Evolutionary conservation across 2,113 vertebrate genomes (phyloP), one percentile per base, ranked within the genome.

Genomic region (Cyanoliseus patagonus): DNA sequence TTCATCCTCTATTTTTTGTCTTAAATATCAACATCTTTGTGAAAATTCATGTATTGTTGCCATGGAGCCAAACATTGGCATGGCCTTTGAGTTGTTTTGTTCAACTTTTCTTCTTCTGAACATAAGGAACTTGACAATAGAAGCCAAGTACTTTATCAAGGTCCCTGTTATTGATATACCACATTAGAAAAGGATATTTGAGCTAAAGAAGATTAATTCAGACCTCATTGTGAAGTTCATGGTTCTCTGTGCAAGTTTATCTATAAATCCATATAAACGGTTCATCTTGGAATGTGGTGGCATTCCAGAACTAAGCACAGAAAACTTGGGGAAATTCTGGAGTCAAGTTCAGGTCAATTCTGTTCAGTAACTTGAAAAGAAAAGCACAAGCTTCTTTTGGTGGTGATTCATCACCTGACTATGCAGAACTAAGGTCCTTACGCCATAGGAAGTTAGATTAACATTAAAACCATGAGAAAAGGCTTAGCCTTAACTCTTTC

Each of bases 401-500:
- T 19, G 52, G 46, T 81, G 88, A 82, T 89, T 94, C 93, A 91
- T 49, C 89, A 91, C 77, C 83, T 86, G 53, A 31, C 75, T n/a
- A 30, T 77, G 80, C 42, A 2, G 19, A 61, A 33, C 75, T 18
- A 53, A 81, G 35, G 55, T 31, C 39, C 37, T 55, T 49, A 51
- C 12, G 42, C 24, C 83, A 49, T 6, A 49, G 77, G 68, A 92
- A 88, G 18, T 8, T 37, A 86, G 64, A 53, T 49, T 51, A 72
- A 76, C 51, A 33, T 24, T 33, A 41, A 85, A 88, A 46, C 0
- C 25, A 9, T 15, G 55, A 46, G 64, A 81, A 41, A 0, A 78
- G 72, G 30, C 44, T 62, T 5, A 11, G 46, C 19, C 16, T 52
- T 22, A n/a, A 42, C 64, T 37, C 49, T 51, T 46, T 3, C 10